phyloP scores from a whole-genome alignment of 2,888 invertebrate species.

The Pseudococcus longispinus region DNA sequence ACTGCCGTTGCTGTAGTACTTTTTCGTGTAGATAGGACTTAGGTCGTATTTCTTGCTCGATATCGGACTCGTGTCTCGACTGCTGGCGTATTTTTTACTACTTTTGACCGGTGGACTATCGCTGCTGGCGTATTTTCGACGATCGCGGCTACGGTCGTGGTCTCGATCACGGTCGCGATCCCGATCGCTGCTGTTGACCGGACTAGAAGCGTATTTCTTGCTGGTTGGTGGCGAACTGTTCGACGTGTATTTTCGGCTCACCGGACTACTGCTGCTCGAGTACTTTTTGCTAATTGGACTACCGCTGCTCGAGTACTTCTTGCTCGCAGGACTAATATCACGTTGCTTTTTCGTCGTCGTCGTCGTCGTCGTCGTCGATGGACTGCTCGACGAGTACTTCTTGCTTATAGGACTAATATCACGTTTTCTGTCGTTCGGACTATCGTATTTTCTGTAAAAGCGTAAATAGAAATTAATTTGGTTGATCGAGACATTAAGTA shows the following conservation, averaged over 20 bases:
- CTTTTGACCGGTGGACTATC: neutral
- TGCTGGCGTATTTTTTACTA: neutral
- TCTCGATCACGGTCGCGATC: neutral
- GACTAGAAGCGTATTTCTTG: slow-evolving; percentile 19
- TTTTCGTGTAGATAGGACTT: slow-evolving; percentile 18
- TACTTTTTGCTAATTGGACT: neutral
- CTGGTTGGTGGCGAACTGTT: neutral
- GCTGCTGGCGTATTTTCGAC: neutral
- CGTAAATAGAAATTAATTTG: neutral
- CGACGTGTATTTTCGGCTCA: neutral
- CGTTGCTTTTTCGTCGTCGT: neutral
- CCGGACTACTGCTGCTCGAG: neutral
- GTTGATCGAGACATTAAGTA: neutral
- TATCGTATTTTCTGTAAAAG: slow-evolving; percentile 18
- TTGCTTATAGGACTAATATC: slow-evolving; percentile 26
- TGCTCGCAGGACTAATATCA: slow-evolving; percentile 20
- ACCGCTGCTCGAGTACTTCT: neutral
- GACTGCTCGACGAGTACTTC: slow-evolving; percentile 9
- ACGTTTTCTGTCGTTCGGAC: slow-evolving; percentile 15
- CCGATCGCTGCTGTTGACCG: neutral
- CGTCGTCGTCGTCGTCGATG: neutral
- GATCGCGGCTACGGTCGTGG: neutral
- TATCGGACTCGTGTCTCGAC: slow-evolving; percentile 7
- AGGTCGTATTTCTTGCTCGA: slow-evolving; percentile 22
- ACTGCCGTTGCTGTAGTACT: slow-evolving; percentile 11